phyloP scores from a whole-genome alignment of 2,113 vertebrate species.

The Peromyscus californicus region DNA sequence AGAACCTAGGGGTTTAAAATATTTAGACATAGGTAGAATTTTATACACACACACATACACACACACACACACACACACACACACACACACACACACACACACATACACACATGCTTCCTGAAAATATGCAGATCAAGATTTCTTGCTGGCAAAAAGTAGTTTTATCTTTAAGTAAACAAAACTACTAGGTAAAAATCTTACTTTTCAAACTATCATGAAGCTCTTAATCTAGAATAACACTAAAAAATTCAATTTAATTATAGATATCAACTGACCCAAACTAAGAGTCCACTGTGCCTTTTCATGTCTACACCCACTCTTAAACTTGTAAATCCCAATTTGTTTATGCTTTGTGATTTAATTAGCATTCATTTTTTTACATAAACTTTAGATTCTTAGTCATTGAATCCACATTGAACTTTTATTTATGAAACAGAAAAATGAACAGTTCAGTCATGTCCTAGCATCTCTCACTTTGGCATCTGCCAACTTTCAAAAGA shows the following conservation, averaged over 20 bases:
- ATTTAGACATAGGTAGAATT: background rate
- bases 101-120: no score
- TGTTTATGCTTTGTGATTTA: background rate
- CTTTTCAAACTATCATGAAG: background rate
- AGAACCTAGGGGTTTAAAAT: background rate
- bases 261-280: constrained; percentile 12
- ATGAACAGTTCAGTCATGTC: background rate
- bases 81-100: background rate
- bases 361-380: background rate
- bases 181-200: background rate
- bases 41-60: background rate
- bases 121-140: background rate
- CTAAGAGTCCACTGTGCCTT: background rate
- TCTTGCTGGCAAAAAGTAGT: constrained; percentile 37
- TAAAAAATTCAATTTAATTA: background rate
- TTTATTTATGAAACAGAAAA: background rate
- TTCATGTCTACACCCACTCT: background rate
- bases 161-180: background rate
- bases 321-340: background rate
- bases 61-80: background rate
- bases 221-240: background rate
- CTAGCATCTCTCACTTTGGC: background rate
- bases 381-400: background rate
- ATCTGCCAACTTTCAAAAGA: background rate
- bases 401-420: background rate